Conservation (phyloP, 2,888 invertebrate genomes). For the Patella ulyssiponensis region DNA sequence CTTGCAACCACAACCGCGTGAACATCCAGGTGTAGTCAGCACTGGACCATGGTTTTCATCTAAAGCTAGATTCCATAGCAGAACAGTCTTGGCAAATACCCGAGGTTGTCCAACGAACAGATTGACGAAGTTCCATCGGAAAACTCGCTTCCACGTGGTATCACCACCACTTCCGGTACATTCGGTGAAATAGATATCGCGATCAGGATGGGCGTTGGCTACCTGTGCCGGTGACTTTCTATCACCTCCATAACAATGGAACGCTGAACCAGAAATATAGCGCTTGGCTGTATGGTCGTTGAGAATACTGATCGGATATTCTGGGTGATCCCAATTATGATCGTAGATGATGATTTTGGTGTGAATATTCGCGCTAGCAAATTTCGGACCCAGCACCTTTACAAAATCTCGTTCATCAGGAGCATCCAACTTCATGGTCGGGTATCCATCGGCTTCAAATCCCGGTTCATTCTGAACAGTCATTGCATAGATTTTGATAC, state of each 20-base stretch:
- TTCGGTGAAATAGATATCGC: background rate
- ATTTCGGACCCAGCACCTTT: background rate
- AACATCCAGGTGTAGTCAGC: background rate
- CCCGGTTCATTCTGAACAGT: background rate
- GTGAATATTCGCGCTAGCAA: background rate
- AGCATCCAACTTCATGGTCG: background rate
- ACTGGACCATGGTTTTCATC: background rate
- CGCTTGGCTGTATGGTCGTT: background rate
- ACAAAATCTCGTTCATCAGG: background rate
- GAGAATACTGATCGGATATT: background rate
- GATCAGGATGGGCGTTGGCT: background rate
- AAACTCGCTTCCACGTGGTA: conserved; percentile 2
- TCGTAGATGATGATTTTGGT: conserved; percentile 6
- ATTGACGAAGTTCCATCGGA: conserved; percentile 3
- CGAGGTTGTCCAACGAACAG: background rate
- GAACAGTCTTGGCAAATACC: background rate
- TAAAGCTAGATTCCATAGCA: background rate
- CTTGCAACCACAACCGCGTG: background rate
- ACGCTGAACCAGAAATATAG: background rate
- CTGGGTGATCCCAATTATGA: background rate
- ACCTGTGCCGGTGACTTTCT: background rate
- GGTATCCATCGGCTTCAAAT: background rate
- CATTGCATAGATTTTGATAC: background rate
- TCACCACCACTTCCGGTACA: background rate
- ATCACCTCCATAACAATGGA: conserved; percentile 1